phyloP scores from a whole-genome alignment of 2,888 invertebrate species.

The Trissoscelio sp. region DNA sequence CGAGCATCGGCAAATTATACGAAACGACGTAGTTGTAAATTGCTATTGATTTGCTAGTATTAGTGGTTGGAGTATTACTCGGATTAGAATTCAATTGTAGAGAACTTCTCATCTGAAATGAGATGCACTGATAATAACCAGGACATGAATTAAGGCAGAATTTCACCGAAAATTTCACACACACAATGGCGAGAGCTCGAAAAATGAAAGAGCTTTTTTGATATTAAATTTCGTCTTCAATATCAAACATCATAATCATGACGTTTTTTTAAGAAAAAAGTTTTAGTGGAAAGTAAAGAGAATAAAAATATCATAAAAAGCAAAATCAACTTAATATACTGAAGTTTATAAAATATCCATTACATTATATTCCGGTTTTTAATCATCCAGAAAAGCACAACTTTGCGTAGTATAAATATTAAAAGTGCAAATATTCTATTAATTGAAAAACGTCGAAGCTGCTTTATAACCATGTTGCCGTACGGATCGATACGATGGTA shows the following conservation, averaged over 20 bases:
- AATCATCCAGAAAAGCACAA: background rate
- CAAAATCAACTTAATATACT: too few species aligned
- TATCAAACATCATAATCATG: background rate
- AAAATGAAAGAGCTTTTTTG: background rate
- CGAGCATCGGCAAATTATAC: constrained; percentile 3
- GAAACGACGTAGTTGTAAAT: constrained; percentile 23
- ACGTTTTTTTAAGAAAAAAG: too few species aligned
- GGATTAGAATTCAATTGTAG: constrained; percentile 53
- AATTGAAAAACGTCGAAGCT: constrained; percentile 15
- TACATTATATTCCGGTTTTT: background rate
- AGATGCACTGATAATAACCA: constrained; percentile 39
- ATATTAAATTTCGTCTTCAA: background rate
- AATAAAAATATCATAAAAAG: too few species aligned
- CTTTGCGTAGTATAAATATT: background rate
- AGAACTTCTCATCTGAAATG: constrained; percentile 43
- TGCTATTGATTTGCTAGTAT: constrained; percentile 39
- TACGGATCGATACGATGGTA: constrained; percentile 7
- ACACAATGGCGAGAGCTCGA: background rate
- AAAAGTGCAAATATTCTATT: constrained; percentile 2
- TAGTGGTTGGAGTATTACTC: constrained; percentile 35
- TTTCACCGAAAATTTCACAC: constrained; percentile 17
- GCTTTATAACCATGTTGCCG: background rate
- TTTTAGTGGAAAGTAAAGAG: too few species aligned
- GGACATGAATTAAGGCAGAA: constrained; percentile 24
- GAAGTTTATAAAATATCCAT: background rate